Base-by-base conservation (phyloP, 2,888 invertebrate species). In the Onchidella celtica region DNA sequence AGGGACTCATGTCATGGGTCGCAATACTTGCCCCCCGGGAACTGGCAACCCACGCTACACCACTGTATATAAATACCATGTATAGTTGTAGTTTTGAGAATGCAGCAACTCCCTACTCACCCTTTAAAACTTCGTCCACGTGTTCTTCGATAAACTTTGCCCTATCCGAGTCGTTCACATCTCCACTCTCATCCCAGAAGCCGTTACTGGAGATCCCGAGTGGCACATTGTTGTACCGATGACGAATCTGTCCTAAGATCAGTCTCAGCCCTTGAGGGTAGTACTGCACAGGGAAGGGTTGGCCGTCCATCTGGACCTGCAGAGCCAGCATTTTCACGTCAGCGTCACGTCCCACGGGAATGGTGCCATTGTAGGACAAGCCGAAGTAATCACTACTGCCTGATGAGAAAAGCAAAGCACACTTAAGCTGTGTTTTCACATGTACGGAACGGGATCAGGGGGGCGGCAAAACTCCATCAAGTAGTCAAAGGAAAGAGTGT, bases 311-410 rank as follows among this genome's bases (percentile, higher is more conserved):
- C 61, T 29, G 36, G 17, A 17, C 0, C 32, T 61, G 47, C 55
- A 32, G 24, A 65, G 24, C 69, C 2, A 32, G 63, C 55, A 14
- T 2, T 24, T 76, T 76, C 3, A 76, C 47, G 27, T 24, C n/a
- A 1, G n/a, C 61, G 24, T 69, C 36, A 3, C 61, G 55, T 3
- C 29, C 59, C 27, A 80, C 74, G 17, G 1, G 24, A 6, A n/a
- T 65, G 32, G 76, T 57, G 17, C 63, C 69, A n/a, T 70, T 72
- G 61, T 81, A 84, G 2, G 68, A 40, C 27, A 84, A 63, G 4
- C 84, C 79, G 68, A 83, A 81, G 68, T 79, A 81, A 47, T 84
- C 81, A 38, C 81, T 66, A 14, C 75, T 78, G 14, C 83, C 84
- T 84, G 70, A n/a, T n/a, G n/a, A n/a, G n/a, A n/a, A n/a, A n/a